phyloP scores from a whole-genome alignment of 2,113 vertebrate genomes.

The Lepus americanus region DNA sequence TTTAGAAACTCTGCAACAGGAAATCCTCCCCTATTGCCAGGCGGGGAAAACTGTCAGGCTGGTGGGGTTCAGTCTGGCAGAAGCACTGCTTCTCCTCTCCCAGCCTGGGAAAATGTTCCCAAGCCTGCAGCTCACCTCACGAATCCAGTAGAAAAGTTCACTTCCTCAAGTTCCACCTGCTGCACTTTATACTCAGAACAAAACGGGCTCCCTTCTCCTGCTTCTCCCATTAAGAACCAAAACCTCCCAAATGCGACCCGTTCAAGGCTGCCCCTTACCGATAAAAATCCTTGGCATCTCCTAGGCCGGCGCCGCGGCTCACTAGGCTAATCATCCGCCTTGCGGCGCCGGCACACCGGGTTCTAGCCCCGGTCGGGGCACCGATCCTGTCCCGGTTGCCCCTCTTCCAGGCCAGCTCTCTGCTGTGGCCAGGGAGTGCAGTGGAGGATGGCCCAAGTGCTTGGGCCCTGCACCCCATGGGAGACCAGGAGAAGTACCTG shows the following conservation, averaged over 20 bases:
- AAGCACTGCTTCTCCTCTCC: not conserved
- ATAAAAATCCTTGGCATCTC: not conserved
- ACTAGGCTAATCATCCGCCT: too few relatives aligned
- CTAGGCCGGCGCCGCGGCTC: too few relatives aligned
- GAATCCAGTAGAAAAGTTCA: not conserved
- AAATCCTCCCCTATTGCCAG: not conserved
- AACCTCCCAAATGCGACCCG: rapidly evolving
- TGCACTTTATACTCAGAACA: not conserved
- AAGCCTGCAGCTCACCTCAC: not conserved
- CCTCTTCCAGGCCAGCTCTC: too few relatives aligned
- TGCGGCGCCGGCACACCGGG: too few relatives aligned
- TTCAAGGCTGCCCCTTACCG: not conserved
- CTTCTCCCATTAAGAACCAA: not conserved
- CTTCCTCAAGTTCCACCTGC: not conserved
- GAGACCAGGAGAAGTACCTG: too few relatives aligned
- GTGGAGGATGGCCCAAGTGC: too few relatives aligned
- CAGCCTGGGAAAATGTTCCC: not conserved
- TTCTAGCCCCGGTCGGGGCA: too few relatives aligned
- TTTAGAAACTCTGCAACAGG: not conserved
- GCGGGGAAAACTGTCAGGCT: rapidly evolving
- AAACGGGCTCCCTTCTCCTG: rapidly evolving
- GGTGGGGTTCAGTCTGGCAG: not conserved
- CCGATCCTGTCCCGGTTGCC: too few relatives aligned
- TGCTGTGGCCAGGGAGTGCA: too few relatives aligned
- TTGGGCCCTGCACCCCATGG: too few relatives aligned